Evolutionary conservation across 2,113 vertebrate genomes (phyloP), one percentile per base, ranked within the genome.

Genomic region (Capreolus pygargus): DNA sequence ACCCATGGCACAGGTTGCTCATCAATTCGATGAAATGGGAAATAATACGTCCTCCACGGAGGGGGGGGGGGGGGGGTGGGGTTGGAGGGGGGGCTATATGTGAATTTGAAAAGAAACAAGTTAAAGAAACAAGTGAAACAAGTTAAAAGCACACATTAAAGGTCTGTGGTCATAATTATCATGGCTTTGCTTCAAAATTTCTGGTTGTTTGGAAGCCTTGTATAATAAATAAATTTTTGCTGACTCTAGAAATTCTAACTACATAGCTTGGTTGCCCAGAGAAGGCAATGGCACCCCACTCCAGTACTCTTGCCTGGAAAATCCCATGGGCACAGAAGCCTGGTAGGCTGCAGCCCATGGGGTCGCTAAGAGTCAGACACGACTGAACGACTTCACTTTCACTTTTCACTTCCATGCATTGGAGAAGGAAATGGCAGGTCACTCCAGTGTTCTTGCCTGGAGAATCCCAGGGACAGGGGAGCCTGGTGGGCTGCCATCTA

Each of bases 1-100:
- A 36, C 25, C 36, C 9, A 12, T 30, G 84, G 28, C 64, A 61
- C 78, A 28, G 16, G 33, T 36, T 55, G 36, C 25, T 90, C 79
- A 60, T 2, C 1, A 13, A 0, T n/a, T 36, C 25, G 6, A 30
- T 1, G 6, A 39, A 28, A 9, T 23, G 13, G 50, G 25, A 39
- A 87, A 39, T 14, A n/a, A n/a, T 0, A 33, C 14, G 14, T 25
- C 8, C 10, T 43, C 17, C 43, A 19, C 1, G 2, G 60, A 47
- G 12, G 50, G 3, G 9, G 17, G 25, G 2, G 67, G 5, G 3
- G 2, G 45, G 45, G 7, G 45, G 11, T 5, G 0, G 70, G 70
- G 47, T 50, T 25, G 21, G 36, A 43, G 6, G 39, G 36, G 39
- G 23, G 12, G 28, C 28, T 36, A n/a, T 7, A 23, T 1, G 83